phyloP scores from a whole-genome alignment of 1,140 invertebrate species.

The Drosophila sucinea region DNA sequence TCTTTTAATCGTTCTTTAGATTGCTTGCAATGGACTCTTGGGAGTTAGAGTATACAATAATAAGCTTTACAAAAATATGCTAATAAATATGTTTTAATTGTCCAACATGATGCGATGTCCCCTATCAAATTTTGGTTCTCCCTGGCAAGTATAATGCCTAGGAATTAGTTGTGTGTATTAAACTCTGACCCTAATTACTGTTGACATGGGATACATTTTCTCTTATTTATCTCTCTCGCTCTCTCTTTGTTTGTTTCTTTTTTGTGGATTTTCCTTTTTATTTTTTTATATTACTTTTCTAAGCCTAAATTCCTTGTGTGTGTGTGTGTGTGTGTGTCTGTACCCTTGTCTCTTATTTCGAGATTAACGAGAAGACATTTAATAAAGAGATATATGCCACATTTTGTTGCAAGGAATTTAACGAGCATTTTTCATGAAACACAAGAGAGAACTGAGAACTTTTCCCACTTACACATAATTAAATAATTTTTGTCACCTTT shows the following conservation, averaged over 20 bases:
- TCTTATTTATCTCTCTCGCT: constrained; percentile 36
- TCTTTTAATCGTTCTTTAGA: too few species aligned
- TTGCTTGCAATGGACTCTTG: too few species aligned
- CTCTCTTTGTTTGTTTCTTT: constrained; percentile 20
- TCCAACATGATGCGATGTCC: neutral
- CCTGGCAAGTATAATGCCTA: neutral
- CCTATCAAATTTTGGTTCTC: neutral
- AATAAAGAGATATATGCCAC: constrained; percentile 37
- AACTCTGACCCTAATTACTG: constrained; percentile 70
- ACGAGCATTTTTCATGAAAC: neutral
- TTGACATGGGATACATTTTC: constrained; percentile 70
- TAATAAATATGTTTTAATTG: too few species aligned
- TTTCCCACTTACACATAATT: constrained; percentile 58
- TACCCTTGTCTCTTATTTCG: constrained; percentile 59
- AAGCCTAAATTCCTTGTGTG: constrained; percentile 59
- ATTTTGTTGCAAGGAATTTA: constrained; percentile 9
- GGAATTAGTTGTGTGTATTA: constrained; percentile 16
- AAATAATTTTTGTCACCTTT: constrained; percentile 62
- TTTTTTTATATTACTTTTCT: constrained; percentile 45
- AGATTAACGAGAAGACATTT: constrained; percentile 47
- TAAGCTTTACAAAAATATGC: too few species aligned
- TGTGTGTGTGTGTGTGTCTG: constrained; percentile 33
- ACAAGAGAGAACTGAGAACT: neutral
- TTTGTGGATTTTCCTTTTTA: constrained; percentile 23
- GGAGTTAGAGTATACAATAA: too few species aligned